Evolutionary conservation across 2,888 invertebrate species (phyloP).

Genomic region (Ecdyonurus torrentis): DNA sequence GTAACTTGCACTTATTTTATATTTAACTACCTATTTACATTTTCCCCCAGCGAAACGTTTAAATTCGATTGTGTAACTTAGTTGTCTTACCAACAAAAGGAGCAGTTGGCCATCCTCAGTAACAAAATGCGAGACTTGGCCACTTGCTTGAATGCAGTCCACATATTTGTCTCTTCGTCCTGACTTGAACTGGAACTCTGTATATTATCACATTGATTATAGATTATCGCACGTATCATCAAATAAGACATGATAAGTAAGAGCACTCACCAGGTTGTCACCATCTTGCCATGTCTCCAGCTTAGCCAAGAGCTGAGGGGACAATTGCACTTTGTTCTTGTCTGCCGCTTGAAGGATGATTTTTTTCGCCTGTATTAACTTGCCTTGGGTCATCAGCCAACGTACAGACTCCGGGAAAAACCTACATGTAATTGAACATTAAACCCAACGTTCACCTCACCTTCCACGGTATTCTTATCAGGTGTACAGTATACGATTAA

Average conservation of each 20-base stretch:
- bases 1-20: too few species aligned
- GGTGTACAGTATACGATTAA: too few species aligned
- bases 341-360: conserved; percentile 5
- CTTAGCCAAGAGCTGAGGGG: conserved; percentile 3
- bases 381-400: conserved; percentile 7
- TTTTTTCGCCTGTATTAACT: neutral
- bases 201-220: neutral
- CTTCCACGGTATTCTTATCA: too few species aligned
- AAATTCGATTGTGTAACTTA: too few species aligned
- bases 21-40: too few species aligned
- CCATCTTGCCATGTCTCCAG: conserved; percentile 1
- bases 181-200: too few species aligned
- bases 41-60: too few species aligned
- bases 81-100: neutral
- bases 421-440: conserved; percentile 2
- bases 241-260: too few species aligned
- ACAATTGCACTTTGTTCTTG: conserved; percentile 3
- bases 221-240: neutral
- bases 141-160: neutral
- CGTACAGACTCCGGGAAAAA: conserved; percentile 6
- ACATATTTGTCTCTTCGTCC: neutral
- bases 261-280: neutral
- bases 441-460: too few species aligned
- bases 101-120: neutral
- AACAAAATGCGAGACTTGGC: neutral